Base-by-base conservation (phyloP, 2,888 invertebrate genomes). In the Deilephila porcellus region DNA sequence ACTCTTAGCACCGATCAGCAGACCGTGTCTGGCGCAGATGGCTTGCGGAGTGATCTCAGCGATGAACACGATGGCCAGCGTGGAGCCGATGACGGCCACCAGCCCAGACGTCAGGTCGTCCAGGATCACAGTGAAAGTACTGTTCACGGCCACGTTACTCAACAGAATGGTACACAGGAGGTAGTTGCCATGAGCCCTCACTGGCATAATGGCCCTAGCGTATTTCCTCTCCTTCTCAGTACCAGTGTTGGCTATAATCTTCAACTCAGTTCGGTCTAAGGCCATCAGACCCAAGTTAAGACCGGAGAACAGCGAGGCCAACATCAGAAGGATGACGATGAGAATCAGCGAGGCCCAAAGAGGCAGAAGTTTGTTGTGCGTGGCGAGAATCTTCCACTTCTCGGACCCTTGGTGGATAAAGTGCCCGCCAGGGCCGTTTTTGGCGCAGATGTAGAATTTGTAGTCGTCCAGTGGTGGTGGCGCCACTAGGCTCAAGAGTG, bases 1-100 rank as follows among this genome's bases (percentile, higher is more conserved):
- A 74, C 99, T 99, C 90, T 97, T 97, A 1, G 99, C 99, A 32
- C 99, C 99, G 73, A 99, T 96, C 2, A 98, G 97, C 76, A 99
- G 93, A 0, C 99, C 99, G 88, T 99, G 98, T 45, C 99, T 96
- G 0, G 99, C 99, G 87, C 99, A 99, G 75, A 99, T 96, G 17
- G 99, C 99, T 89, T 98, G 97, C 0, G 99, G 99, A 60, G 99
- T 97, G 82, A 99, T 99, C 95, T 99, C 99, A 81, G 99, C 99
- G 88, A 99, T 98, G 76, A 99, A 96, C 78, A 99, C 99, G 85
- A 99, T 99, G 71, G 98, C 97, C 83, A 99, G 86, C 0, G 99
- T 99, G 2, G 99, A 98, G 60, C 96, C 97, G 74, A 99, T 96
- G 53, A 99, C 97, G 78, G 99, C 99, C 19, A 98, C 96, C 79